Base-by-base conservation (phyloP, 2,113 vertebrate species). In the Hyla sarda region DNA sequence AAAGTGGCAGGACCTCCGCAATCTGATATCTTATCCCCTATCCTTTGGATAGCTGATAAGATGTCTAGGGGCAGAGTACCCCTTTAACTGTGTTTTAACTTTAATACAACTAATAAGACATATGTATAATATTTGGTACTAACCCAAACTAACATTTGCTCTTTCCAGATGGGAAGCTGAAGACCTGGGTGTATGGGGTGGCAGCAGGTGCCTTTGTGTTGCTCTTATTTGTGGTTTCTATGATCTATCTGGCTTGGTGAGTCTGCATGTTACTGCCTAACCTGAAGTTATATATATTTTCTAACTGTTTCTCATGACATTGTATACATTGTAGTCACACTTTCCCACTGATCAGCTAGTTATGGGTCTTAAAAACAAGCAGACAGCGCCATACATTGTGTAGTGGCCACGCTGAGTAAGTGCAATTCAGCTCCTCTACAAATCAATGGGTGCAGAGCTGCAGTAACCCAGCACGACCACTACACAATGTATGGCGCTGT, bases 161-260 rank as follows among this genome's bases (percentile, higher is more conserved):
- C 90, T 90, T 95, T 94, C 88, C 94, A 99, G 98, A 99, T 93
- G 98, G 98, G 88, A 97, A 93, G 93, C 93, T 99, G 95, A 99
- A 99, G 97, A 98, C 97, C 91, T 99, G 98, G 98, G 98, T 99
- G 92, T 99, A 99, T 58, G 98, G 98, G 89, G 98, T 99, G 89
- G 97, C 97, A 87, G 97, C 97, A 34, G 98, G 98, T 89, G 97
- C 95, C 86, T 96, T 98, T 92, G 98, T 99, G 91, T 96, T 99
- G 90, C 95, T 99, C 93, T 94, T 99, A 93, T 99, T 99, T 96
- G 94, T 99, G 94, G 94, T 97, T 93, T 99, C 98, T 94, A 98
- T 99, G 98, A 96, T 97, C 94, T 99, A 99, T 94, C 95, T 99
- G 94, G 98, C 97, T 92, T 99, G 98, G 98, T 99, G 95, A 99